A percentile compares a stretch with the other conserved stretches of the same genome.
Evolutionary conservation across 2,888 invertebrate genomes (phyloP).

Genomic region (Noctua pronuba): DNA sequence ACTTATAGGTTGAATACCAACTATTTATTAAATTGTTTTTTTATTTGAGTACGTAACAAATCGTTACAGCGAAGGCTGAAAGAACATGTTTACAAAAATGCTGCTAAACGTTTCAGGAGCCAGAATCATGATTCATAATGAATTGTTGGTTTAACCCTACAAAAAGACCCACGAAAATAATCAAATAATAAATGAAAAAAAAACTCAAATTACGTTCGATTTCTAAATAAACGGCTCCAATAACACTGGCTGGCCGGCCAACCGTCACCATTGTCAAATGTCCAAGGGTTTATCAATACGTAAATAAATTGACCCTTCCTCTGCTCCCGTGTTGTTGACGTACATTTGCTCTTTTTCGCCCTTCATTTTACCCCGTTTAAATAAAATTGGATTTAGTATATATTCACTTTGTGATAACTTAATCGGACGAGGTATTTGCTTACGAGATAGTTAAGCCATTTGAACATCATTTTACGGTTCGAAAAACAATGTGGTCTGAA

Average conservation of each 20-base stretch:
- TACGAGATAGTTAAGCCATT: slow-evolving; percentile 52
- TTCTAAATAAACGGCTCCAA: slow-evolving; percentile 63
- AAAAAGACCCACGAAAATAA: slow-evolving; percentile 26
- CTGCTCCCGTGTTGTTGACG: slow-evolving; percentile 68
- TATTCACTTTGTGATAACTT: slow-evolving; percentile 60
- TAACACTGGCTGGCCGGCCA: slow-evolving; percentile 59
- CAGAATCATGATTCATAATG: background rate
- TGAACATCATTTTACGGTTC: slow-evolving; percentile 57
- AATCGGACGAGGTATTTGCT: slow-evolving; percentile 56
- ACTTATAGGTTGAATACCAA: background rate
- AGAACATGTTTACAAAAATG: background rate
- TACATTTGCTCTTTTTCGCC: slow-evolving; percentile 69
- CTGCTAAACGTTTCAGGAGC: background rate
- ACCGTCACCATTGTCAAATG: slow-evolving; percentile 73
- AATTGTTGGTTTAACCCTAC: slow-evolving; percentile 13
- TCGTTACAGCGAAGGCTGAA: background rate
- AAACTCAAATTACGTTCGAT: slow-evolving; percentile 52
- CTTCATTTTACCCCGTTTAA: slow-evolving; percentile 69
- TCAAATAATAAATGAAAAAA: slow-evolving; percentile 35
- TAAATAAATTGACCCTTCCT: slow-evolving; percentile 81
- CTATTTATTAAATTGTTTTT: background rate
- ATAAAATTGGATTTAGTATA: slow-evolving; percentile 76
- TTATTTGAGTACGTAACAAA: background rate
- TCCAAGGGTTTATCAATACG: slow-evolving; percentile 83
- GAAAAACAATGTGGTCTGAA: slow-evolving; percentile 49